Evolutionary conservation across 2,113 vertebrate species (phyloP).

Genomic region (Eurystomus gularis): DNA sequence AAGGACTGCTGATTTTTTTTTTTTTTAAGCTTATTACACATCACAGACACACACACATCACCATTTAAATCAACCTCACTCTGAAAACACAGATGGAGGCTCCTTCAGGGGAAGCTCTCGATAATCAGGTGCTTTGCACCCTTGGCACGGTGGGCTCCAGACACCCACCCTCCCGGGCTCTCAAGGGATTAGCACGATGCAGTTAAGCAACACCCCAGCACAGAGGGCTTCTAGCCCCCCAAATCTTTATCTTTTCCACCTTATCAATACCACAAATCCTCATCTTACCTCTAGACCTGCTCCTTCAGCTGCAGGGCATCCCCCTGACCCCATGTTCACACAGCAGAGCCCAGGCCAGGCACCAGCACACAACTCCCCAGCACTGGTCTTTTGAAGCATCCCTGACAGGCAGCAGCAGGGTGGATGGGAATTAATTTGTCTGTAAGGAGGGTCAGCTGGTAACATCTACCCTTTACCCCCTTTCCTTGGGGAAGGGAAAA

Average conservation of each 20-base stretch:
- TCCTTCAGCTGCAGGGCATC: not conserved
- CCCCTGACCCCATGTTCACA: rapidly evolving
- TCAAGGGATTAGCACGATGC: not conserved
- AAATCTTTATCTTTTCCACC: not conserved
- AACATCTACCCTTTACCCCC: rapidly evolving
- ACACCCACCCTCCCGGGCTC: not conserved
- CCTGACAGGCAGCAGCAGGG: rapidly evolving
- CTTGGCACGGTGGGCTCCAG: not conserved
- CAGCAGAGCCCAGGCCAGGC: not conserved
- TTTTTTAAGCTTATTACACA: not conserved
- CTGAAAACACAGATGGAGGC: not conserved
- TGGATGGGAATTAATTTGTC: not conserved
- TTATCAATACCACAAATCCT: not conserved
- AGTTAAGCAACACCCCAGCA: not conserved
- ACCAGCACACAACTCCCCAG: not conserved
- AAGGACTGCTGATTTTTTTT: not conserved
- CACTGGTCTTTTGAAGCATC: not conserved
- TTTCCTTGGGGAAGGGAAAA: not conserved
- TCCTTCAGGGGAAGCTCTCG: not conserved
- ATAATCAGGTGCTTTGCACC: not conserved
- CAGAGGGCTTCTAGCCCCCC: not conserved
- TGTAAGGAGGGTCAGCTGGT: not conserved
- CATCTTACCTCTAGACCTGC: not conserved
- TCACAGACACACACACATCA: conserved; percentile 4
- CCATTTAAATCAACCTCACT: not conserved